phyloP scores from a whole-genome alignment of 1,140 invertebrate genomes.

The Aphaenogaster rudis region DNA sequence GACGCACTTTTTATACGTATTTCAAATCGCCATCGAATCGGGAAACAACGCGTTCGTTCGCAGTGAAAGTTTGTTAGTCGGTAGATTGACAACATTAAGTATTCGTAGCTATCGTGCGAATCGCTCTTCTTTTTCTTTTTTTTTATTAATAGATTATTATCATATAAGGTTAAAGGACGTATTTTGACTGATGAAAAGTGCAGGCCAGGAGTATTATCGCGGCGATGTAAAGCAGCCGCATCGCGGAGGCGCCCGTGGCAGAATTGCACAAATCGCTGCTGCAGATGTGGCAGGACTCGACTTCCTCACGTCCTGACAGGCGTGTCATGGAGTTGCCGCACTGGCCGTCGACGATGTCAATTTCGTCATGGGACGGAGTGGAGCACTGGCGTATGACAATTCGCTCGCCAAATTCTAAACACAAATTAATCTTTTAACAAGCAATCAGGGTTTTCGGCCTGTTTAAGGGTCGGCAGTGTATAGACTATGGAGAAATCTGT shows the following conservation, averaged over 20 bases:
- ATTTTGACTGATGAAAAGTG: conserved; percentile 63
- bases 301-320: conserved; percentile 85
- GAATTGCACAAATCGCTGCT: conserved; percentile 88
- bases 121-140: neutral
- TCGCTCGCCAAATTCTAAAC: conserved; percentile 85
- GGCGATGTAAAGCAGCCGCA: conserved; percentile 43
- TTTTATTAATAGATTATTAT: neutral
- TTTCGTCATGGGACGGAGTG: conserved; percentile 86
- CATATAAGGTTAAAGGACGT: conserved; percentile 43
- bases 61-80: conserved; percentile 44
- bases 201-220: conserved; percentile 56
- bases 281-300: conserved; percentile 88
- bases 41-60: neutral
- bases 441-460: neutral
- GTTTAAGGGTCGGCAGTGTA: neutral
- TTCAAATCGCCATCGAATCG: neutral
- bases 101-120: conserved; percentile 19
- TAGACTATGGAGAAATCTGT: no score
- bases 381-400: conserved; percentile 87
- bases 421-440: neutral
- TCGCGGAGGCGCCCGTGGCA: conserved; percentile 76
- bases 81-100: conserved; percentile 34
- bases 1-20: neutral
- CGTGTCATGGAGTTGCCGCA: conserved; percentile 84
- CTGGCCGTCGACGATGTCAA: conserved; percentile 85